These are phyloP conservation scores for Danio tinwini DNA, from an alignment of 2,797 vertebrate genomes.

Conservation along the genomic window DNA sequence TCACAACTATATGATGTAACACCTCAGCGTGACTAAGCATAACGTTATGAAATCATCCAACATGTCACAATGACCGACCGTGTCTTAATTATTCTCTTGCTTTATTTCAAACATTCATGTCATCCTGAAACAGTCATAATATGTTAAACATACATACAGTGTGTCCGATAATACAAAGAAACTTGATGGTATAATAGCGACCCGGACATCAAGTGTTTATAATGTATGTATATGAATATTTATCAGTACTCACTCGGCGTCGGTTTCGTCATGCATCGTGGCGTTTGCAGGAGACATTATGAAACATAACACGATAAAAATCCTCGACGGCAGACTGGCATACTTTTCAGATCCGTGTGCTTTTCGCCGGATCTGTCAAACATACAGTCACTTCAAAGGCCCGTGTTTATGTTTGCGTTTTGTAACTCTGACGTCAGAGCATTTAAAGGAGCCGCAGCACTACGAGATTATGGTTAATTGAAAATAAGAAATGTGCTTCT, in stretches of 20 bases:
- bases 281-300: conserved; percentile 63
- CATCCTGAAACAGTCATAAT: not conserved
- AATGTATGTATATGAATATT: not conserved
- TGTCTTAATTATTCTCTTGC: not conserved
- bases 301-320: conserved; percentile 50
- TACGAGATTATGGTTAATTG: no score
- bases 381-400: conserved; percentile 22
- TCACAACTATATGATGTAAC: not conserved
- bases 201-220: not conserved
- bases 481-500: no score
- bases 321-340: not conserved
- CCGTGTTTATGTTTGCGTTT: conserved; percentile 29
- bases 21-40: conserved; percentile 48
- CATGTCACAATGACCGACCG: not conserved
- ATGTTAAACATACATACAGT: not conserved
- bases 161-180: not conserved
- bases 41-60: conserved; percentile 13
- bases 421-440: conserved; percentile 30
- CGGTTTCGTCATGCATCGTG: conserved; percentile 72
- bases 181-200: not conserved
- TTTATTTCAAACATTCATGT: not conserved
- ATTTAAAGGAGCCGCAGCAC: conserved; percentile 2
- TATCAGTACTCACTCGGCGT: conserved; percentile 73
- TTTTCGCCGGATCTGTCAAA: not conserved
- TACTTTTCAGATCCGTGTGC: not conserved